These are phyloP conservation scores for Heterodera filipjevi DNA, from an alignment of 2,888 invertebrate species.

Conservation along the genomic window DNA sequence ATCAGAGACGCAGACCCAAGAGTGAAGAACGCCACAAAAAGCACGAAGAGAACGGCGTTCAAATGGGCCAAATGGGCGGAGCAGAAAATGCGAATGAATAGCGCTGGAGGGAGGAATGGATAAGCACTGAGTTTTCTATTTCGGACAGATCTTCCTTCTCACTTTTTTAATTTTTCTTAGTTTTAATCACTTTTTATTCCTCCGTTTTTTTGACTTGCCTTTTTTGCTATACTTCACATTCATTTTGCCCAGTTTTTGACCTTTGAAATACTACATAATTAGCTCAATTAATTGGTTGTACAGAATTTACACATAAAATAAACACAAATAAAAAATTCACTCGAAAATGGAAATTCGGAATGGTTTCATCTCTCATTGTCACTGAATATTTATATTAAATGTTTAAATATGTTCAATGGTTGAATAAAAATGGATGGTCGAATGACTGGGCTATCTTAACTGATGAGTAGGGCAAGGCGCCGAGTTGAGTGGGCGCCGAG, in stretches of 20 bases:
- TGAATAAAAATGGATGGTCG: too few relatives aligned
- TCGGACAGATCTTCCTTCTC: not conserved
- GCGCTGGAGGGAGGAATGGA: not conserved
- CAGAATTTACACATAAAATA: not conserved
- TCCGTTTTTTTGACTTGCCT: not conserved
- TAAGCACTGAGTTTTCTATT: not conserved
- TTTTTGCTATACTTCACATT: not conserved
- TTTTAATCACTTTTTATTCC: not conserved
- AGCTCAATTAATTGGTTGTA: too few relatives aligned
- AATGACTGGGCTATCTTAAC: too few relatives aligned
- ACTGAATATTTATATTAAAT: too few relatives aligned
- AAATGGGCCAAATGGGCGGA: not conserved
- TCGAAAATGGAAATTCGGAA: not conserved
- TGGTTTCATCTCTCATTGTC: too few relatives aligned
- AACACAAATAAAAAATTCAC: not conserved
- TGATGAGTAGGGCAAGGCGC: too few relatives aligned
- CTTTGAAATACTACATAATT: not conserved
- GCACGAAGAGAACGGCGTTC: not conserved
- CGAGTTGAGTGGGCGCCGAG: too few relatives aligned
- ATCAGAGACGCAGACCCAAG: not conserved
- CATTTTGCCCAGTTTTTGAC: not conserved
- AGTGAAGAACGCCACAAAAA: conserved; percentile 1
- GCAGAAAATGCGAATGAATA: not conserved
- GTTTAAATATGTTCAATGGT: too few relatives aligned
- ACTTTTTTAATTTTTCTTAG: not conserved